A percentile compares a stretch with the other conserved stretches of the same genome.
Evolutionary conservation across 2,888 invertebrate genomes (phyloP).

Genomic region (Nephrotoma guestfalica): DNA sequence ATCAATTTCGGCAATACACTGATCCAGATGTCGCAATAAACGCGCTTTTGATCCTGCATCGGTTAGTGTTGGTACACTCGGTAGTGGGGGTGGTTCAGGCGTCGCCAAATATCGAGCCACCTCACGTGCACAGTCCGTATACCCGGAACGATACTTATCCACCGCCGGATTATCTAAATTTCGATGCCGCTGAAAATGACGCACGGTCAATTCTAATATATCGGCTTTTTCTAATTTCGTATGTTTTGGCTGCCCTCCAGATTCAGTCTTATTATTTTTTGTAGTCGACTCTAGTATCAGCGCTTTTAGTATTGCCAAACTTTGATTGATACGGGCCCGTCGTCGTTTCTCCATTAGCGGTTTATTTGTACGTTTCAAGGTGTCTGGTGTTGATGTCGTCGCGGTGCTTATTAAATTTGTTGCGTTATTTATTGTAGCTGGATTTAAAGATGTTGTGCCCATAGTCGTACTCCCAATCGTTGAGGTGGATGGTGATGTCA

Average conservation of each 20-base stretch:
- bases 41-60: conserved; percentile 43
- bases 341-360: conserved; percentile 65
- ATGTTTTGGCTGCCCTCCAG: conserved; percentile 48
- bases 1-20: conserved; percentile 44
- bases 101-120: conserved; percentile 32
- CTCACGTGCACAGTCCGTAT: conserved; percentile 48
- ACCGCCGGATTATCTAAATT: conserved; percentile 43
- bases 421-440: conserved; percentile 14
- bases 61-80: conserved; percentile 33
- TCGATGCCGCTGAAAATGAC: conserved; percentile 62
- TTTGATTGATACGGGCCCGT: conserved; percentile 58
- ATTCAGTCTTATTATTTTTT: conserved; percentile 25
- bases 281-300: conserved; percentile 56
- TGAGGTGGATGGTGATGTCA: not conserved
- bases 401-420: conserved; percentile 9
- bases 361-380: conserved; percentile 49
- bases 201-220: conserved; percentile 68
- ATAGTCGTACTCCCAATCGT: not conserved
- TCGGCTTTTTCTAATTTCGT: conserved; percentile 70
- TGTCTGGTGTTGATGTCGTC: conserved; percentile 5
- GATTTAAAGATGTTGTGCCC: not conserved
- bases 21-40: conserved; percentile 40
- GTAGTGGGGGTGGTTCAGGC: conserved; percentile 29
- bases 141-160: conserved; percentile 39
- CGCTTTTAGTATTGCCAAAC: conserved; percentile 54